Percentiles rank a stretch among this genome's conserved stretches.
Conservation (phyloP, 2,888 invertebrate genomes). For the Mythimna albipuncta region DNA sequence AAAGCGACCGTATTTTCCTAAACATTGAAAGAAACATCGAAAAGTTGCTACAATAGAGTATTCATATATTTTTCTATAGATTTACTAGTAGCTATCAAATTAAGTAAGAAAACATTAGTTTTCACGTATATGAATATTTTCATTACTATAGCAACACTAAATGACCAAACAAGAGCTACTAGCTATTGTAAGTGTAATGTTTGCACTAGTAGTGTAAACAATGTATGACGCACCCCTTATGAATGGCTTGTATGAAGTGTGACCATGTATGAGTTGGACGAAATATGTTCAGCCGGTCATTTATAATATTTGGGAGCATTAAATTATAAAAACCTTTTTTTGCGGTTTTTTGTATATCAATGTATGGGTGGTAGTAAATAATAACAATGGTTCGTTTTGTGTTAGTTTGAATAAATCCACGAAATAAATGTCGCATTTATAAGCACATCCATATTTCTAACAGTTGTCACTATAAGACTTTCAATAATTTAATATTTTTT, state of each 20-base stretch:
- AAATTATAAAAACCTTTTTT: no score
- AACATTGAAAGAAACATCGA: conserved; percentile 19
- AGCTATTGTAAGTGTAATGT: conserved; percentile 1
- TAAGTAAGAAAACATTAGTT: conserved; percentile 1
- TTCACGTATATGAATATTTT: neutral
- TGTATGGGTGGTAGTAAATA: neutral
- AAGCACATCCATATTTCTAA: no score
- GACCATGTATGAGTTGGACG: conserved; percentile 2
- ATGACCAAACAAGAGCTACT: neutral
- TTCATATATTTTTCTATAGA: conserved; percentile 20
- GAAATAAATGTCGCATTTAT: no score
- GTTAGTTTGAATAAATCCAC: neutral
- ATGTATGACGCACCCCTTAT: conserved; percentile 25
- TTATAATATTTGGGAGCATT: conserved; percentile 6
- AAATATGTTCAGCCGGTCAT: neutral
- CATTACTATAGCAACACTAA: neutral
- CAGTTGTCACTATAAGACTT: no score
- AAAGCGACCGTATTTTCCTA: conserved; percentile 1
- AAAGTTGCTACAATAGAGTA: neutral
- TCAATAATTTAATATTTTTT: no score
- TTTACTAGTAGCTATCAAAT: conserved; percentile 3
- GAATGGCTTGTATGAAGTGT: conserved; percentile 2
- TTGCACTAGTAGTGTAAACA: conserved; percentile 11
- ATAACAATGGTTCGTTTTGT: neutral
- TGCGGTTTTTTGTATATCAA: no score